Evolutionary conservation across 1,140 invertebrate genomes (phyloP).

Genomic region (Papilio xuthus): DNA sequence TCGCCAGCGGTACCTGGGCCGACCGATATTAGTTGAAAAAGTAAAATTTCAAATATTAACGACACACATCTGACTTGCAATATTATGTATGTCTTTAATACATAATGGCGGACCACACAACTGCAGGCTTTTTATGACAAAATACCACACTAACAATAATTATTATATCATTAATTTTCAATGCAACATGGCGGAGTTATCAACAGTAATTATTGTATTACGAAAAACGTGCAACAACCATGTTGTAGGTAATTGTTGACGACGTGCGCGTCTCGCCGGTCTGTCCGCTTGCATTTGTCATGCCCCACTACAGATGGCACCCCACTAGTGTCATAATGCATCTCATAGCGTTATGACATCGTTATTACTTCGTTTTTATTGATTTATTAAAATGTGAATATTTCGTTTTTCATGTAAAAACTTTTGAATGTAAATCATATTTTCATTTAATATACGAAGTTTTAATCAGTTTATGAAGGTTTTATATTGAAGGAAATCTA

Average conservation of each 20-base stretch:
- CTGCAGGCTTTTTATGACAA: background rate
- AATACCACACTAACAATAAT: background rate
- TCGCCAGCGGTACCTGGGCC: no score
- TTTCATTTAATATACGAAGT: background rate
- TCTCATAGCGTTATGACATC: background rate
- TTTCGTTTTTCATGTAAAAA: background rate
- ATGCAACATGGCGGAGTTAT: background rate
- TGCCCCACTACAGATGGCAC: slow-evolving; percentile 15
- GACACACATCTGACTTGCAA: background rate
- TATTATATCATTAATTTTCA: background rate
- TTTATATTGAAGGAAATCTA: background rate
- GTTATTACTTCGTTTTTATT: background rate
- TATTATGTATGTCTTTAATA: background rate
- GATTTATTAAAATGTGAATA: background rate
- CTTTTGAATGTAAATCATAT: background rate
- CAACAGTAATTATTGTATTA: slow-evolving; percentile 52
- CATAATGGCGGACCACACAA: background rate
- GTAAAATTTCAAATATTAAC: no score
- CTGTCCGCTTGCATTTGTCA: slow-evolving; percentile 55
- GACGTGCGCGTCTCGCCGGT: slow-evolving; percentile 61
- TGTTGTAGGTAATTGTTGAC: slow-evolving; percentile 53
- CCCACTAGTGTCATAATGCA: slow-evolving; percentile 44
- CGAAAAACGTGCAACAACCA: slow-evolving; percentile 51
- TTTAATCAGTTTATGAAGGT: background rate
- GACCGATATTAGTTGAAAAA: no score